Evolutionary conservation across 2,888 invertebrate genomes (phyloP), one percentile per base, ranked within the genome.

Genomic region (Drosophila setosimentum): DNA sequence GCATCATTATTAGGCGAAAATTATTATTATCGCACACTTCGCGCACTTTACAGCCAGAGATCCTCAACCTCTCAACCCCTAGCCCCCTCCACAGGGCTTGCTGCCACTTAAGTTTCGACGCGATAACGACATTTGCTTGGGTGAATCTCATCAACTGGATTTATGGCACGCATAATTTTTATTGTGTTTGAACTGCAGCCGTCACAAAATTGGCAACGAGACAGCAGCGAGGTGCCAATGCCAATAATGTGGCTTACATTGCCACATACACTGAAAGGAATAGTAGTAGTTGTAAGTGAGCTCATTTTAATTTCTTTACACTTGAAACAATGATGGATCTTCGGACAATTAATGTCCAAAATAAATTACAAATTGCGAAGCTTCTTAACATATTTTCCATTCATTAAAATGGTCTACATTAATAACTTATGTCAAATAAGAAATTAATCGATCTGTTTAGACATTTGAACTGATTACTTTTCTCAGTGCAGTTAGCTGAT

Each of bases 131-230:
- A 78, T 87, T 85, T 78, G 74, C 68, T 67, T 45, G 72, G 68
- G 67, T 54, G 78, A 90, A 91, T 87, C 90, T 89, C 91, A 90
- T 90, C 90, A 87, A 79, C 81, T 76, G 89, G 81, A 90, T 89
- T 91, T 91, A 90, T 89, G 91, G 83, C 87, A 91, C 85, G 89
- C 89, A 82, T 83, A 80, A 87, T 90, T 91, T 91, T 89, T 90
- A 87, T 90, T 87, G 84, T 88, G 80, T 91, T 89, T 89, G 81
- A 83, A 86, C 90, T 86, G 88, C 74, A 73, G 71, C 73, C 69
- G 63, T 58, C 73, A 32, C 59, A 59, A 84, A 88, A 80, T 83
- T 78, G 78, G 74, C 78, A 81, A 80, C n/a, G 29, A 32, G 51
- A 51, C 72, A 50, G 66, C 62, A 53, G 66, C 55, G 68, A 77